phyloP scores from a whole-genome alignment of 2,797 vertebrate species.

The Diglossa cyanea region DNA sequence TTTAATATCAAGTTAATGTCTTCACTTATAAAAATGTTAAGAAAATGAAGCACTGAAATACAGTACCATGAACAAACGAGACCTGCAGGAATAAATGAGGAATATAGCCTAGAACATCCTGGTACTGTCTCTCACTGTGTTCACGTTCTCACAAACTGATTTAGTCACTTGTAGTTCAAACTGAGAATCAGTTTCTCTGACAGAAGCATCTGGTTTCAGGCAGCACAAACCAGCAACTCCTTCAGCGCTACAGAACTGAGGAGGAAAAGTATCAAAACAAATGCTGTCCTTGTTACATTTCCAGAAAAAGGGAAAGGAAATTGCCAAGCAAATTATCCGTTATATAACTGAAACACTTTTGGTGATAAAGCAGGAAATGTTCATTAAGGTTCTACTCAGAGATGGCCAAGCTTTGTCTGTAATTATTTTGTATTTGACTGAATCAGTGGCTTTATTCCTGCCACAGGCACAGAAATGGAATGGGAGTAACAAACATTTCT shows the following conservation, averaged over 20 bases:
- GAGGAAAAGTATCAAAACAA: neutral
- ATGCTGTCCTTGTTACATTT: neutral
- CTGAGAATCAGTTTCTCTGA: neutral
- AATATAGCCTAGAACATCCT: neutral
- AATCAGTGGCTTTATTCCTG: neutral
- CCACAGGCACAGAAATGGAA: neutral
- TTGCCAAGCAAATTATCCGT: neutral
- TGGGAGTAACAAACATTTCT: neutral
- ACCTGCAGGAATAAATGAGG: neutral
- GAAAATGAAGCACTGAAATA: neutral
- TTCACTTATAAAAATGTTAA: neutral
- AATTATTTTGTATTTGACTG: neutral
- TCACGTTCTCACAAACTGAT: neutral
- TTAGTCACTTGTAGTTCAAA: neutral
- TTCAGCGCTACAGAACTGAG: neutral
- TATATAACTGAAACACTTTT: accelerated
- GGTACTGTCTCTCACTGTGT: neutral
- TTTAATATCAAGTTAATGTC: neutral
- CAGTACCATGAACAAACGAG: neutral
- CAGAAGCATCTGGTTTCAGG: neutral
- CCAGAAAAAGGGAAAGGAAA: neutral
- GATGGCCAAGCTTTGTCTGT: neutral
- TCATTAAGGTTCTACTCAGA: neutral
- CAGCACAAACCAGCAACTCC: neutral
- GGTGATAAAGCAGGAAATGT: neutral